Conservation (phyloP, 2,888 invertebrate genomes). For the Drosophila stalkeri region DNA sequence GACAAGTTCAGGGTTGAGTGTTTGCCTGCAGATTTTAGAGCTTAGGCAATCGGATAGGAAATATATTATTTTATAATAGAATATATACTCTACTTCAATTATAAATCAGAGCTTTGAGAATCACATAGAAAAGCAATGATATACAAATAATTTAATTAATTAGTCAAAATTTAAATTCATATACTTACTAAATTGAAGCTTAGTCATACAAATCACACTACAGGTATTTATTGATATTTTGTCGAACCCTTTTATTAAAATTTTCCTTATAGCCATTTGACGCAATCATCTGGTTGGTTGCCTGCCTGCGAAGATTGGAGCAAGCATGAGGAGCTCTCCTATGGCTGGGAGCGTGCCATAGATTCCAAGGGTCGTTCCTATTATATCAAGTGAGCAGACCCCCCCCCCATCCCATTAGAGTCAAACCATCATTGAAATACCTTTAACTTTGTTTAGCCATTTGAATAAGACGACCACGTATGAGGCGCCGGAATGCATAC, state of each 20-base stretch:
- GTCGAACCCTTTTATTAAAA: neutral
- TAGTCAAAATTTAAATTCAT: too few species aligned
- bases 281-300: conserved; percentile 93
- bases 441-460: conserved; percentile 86
- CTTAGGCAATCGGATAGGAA: neutral
- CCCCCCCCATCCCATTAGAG: neutral
- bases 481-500: conserved; percentile 90
- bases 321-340: conserved; percentile 89
- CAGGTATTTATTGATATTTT: neutral
- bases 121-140: neutral
- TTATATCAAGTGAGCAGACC: conserved; percentile 90
- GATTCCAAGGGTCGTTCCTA: conserved; percentile 92
- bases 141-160: too few species aligned
- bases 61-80: too few species aligned
- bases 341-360: conserved; percentile 95
- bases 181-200: too few species aligned
- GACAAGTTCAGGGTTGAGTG: conserved; percentile 72
- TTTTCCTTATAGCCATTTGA: conserved; percentile 90
- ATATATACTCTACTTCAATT: neutral
- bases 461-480: conserved; percentile 96
- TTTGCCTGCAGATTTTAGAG: neutral
- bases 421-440: neutral
- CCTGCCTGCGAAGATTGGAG: conserved; percentile 95
- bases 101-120: neutral
- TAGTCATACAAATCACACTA: neutral